Conservation (phyloP, 2,113 vertebrate species). For the Tiliqua scincoides region DNA sequence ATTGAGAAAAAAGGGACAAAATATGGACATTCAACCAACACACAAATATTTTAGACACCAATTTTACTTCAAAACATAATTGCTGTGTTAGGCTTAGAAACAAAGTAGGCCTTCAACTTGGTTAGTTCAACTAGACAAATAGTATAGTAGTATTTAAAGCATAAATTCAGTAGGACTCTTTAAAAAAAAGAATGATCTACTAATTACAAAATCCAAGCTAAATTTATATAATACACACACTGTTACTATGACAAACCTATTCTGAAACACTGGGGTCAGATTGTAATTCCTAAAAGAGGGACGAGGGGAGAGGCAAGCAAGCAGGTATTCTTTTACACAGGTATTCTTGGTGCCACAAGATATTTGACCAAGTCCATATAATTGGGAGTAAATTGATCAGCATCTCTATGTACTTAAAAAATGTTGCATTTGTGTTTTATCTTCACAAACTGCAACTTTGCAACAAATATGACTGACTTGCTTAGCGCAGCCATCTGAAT, state of each 20-base stretch:
- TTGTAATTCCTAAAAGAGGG: not conserved
- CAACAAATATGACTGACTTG: accelerated
- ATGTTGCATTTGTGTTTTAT: not conserved
- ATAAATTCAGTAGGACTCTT: not conserved
- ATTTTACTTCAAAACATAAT: not conserved
- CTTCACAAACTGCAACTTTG: not conserved
- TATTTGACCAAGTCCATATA: not conserved
- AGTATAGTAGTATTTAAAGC: not conserved
- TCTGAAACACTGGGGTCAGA: not conserved
- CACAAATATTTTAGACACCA: not conserved
- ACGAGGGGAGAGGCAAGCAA: too few relatives aligned
- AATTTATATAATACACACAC: not conserved
- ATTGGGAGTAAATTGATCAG: not conserved
- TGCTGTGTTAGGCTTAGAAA: accelerated
- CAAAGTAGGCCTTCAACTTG: not conserved
- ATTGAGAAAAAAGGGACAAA: not conserved
- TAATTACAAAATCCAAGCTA: not conserved
- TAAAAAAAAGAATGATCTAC: not conserved
- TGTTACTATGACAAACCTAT: not conserved
- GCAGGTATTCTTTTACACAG: too few relatives aligned
- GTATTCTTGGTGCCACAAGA: not conserved
- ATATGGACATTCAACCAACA: not conserved
- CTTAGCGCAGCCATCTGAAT: accelerated
- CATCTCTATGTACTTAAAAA: not conserved
- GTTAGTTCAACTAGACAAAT: not conserved